These are phyloP conservation scores for Telmatherina bonti DNA, from an alignment of 2,797 vertebrate genomes.

Conservation along the genomic window DNA sequence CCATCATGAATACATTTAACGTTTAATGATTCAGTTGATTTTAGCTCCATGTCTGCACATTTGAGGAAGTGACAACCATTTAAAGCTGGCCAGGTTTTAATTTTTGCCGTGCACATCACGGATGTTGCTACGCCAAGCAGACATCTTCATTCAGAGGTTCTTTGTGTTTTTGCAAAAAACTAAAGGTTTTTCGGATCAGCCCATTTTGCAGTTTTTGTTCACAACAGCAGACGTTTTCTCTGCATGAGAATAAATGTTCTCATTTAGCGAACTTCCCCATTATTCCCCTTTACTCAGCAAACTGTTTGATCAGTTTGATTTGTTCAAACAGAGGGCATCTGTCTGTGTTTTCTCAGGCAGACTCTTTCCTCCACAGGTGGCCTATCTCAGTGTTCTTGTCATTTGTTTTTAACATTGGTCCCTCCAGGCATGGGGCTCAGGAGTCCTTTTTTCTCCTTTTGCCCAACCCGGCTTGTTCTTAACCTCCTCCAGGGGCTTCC, in stretches of 20 bases:
- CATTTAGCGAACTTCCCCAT: conserved; percentile 18
- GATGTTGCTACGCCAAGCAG: neutral
- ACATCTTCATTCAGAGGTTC: neutral
- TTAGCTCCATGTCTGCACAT: conserved; percentile 6
- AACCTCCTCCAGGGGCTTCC: conserved; percentile 24
- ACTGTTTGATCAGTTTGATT: conserved; percentile 83
- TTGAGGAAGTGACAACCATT: conserved; percentile 14
- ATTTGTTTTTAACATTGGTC: conserved; percentile 81
- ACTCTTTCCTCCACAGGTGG: conserved; percentile 69
- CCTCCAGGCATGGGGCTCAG: conserved; percentile 50
- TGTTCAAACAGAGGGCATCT: conserved; percentile 77
- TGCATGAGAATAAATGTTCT: conserved; percentile 26
- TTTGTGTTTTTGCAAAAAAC: conserved; percentile 23
- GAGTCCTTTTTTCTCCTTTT: conserved; percentile 32
- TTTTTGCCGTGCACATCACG: neutral
- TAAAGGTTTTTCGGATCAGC: neutral
- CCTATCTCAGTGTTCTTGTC: conserved; percentile 75
- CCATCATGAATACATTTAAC: conserved; percentile 24
- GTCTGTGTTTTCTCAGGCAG: conserved; percentile 51
- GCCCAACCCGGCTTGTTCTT: conserved; percentile 5
- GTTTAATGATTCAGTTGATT: conserved; percentile 4
- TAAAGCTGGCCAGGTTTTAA: conserved; percentile 8
- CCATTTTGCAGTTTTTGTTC: conserved; percentile 3
- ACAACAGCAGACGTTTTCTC: conserved; percentile 5
- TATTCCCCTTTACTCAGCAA: conserved; percentile 26